Evolutionary conservation across 2,113 vertebrate genomes (phyloP).

Genomic region (Oenanthe oenanthe): DNA sequence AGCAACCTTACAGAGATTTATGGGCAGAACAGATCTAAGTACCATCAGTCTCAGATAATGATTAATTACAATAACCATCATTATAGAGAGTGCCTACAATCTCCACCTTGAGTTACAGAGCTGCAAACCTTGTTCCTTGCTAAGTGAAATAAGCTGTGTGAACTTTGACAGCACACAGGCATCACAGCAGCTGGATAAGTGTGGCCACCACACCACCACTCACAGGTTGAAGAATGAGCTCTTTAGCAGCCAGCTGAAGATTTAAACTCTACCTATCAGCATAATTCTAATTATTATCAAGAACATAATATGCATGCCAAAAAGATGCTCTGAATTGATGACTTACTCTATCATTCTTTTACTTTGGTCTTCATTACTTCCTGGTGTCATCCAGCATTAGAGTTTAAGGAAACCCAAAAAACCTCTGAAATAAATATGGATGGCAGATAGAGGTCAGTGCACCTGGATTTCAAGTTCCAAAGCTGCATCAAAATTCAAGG

Average conservation of each 20-base stretch:
- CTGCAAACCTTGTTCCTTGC: not conserved
- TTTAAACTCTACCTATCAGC: not conserved
- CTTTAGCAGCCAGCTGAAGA: not conserved
- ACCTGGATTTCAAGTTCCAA: not conserved
- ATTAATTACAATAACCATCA: not conserved
- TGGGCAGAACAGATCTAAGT: not conserved
- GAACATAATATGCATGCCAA: not conserved
- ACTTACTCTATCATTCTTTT: not conserved
- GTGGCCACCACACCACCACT: not conserved
- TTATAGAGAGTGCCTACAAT: not conserved
- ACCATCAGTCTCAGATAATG: not conserved
- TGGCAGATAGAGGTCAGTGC: not conserved
- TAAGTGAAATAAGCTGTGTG: not conserved
- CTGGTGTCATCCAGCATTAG: not conserved
- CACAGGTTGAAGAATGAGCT: not conserved
- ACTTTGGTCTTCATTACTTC: not conserved
- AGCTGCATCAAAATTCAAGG: not conserved
- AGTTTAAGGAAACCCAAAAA: not conserved
- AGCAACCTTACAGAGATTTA: not conserved
- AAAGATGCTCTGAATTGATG: not conserved
- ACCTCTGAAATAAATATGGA: not conserved
- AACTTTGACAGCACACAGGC: rapidly evolving
- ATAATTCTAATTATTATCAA: not conserved
- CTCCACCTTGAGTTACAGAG: not conserved
- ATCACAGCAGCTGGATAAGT: not conserved